phyloP scores from a whole-genome alignment of 2,888 invertebrate genomes.

The Serrognathus titanus region DNA sequence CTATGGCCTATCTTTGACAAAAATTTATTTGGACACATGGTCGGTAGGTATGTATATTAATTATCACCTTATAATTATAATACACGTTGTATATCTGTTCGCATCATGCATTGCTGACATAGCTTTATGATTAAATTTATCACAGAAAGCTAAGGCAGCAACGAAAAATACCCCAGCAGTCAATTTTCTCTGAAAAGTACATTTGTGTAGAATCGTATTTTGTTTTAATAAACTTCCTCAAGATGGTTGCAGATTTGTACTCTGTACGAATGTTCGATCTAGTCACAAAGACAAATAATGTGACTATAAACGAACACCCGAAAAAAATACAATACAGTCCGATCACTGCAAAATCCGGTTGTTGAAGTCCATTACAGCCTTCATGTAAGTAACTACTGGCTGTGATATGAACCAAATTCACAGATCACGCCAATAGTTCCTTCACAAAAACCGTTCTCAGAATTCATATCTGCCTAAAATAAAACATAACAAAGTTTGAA shows the following conservation, averaged over 20 bases:
- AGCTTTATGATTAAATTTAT: slow-evolving; percentile 43
- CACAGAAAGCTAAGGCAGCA: slow-evolving; percentile 45
- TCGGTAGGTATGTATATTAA: too few relatives aligned
- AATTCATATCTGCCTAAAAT: not conserved
- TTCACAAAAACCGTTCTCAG: slow-evolving; percentile 30
- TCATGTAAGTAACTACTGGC: slow-evolving; percentile 47
- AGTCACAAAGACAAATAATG: slow-evolving; percentile 42
- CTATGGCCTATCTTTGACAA: too few relatives aligned
- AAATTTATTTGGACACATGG: too few relatives aligned
- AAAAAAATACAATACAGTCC: slow-evolving; percentile 35
- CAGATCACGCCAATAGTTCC: slow-evolving; percentile 47
- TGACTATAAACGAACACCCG: slow-evolving; percentile 43
- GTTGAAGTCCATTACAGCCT: slow-evolving; percentile 19
- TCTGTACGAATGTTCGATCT: slow-evolving; percentile 49
- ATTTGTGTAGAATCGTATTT: not conserved
- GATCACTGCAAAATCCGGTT: not conserved
- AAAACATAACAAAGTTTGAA: slow-evolving; percentile 4
- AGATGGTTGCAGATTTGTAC: slow-evolving; percentile 27
- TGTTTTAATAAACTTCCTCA: not conserved
- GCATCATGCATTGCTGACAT: slow-evolving; percentile 47
- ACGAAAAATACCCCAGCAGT: slow-evolving; percentile 35
- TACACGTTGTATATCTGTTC: not conserved
- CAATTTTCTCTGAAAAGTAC: not conserved
- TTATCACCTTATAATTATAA: too few relatives aligned
- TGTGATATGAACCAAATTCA: slow-evolving; percentile 44